Base-by-base conservation (phyloP, 2,797 vertebrate genomes). In the Gallinago solitaria region DNA sequence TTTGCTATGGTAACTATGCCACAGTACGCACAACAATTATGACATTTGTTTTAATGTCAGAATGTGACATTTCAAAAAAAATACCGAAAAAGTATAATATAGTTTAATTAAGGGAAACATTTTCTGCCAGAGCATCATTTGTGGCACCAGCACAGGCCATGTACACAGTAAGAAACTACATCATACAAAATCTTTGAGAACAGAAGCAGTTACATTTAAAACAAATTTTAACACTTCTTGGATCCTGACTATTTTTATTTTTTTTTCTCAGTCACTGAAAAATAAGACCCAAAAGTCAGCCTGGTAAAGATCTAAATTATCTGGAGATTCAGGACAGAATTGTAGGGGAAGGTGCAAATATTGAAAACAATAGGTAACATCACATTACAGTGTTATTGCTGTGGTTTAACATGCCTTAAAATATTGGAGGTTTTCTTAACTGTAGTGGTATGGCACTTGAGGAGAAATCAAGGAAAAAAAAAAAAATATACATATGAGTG, bases 1-100 rank as follows among this genome's bases (percentile, higher is more conserved):
- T 53, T 91, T 94, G 74, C 74, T 70, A 80, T 64, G 85, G 70
- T 48, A 87, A 94, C 86, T 67, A 69, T 27, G 41, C 39, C 67
- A 76, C 57, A 78, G 54, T 32, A 61, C 2, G 10, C 39, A 69
- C n/a, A 89, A 78, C 74, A 78, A 94, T 90, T 84, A 67, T 16
- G 51, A 77, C 48, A 91, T 54, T 83, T 92, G 53, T 84, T 89
- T 92, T 80, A 89, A 87, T 74, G 79, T 87, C 82, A 89, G 75
- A 89, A 95, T 51, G 63, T 59, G 91, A 89, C 82, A 95, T 85
- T 92, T 94, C 35, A 80, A 37, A 70, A 91, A 83, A 43, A 95
- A 88, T 61, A 86, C 30, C 27, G 20, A 37, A 10, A 45, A 76
- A n/a, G 11, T 35, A 20, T 83, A 86, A 76, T 61, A 75, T 3